phyloP scores from a whole-genome alignment of 2,888 invertebrate genomes.

The Venustoraphidia nigricollis region DNA sequence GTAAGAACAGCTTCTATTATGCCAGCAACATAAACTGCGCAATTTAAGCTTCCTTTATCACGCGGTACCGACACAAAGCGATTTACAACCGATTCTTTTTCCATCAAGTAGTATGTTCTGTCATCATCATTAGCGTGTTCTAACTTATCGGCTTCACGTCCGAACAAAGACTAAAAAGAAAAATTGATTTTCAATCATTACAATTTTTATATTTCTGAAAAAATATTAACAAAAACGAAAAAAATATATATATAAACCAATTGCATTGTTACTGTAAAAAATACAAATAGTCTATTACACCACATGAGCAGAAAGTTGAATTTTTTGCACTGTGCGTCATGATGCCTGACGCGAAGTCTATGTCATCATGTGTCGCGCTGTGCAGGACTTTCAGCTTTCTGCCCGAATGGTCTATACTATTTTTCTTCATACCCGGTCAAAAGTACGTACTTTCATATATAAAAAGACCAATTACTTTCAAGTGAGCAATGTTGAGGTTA shows the following conservation, averaged over 20 bases:
- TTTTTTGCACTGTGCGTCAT: too few species aligned
- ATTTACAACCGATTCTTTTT: constrained; percentile 92
- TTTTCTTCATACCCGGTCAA: too few species aligned
- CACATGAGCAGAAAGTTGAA: too few species aligned
- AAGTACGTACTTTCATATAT: too few species aligned
- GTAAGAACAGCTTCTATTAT: constrained; percentile 93
- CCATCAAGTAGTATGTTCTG: constrained; percentile 94
- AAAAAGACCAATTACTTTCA: too few species aligned
- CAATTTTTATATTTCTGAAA: constrained; percentile 1
- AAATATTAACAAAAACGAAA: background rate
- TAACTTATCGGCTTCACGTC: constrained; percentile 94
- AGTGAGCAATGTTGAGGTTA: too few species aligned
- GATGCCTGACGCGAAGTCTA: too few species aligned
- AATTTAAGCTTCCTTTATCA: constrained; percentile 93
- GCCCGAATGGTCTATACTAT: too few species aligned
- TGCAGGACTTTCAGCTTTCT: too few species aligned
- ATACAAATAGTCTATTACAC: too few species aligned
- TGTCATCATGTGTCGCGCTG: too few species aligned
- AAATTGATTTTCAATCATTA: constrained; percentile 5
- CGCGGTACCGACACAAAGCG: constrained; percentile 95
- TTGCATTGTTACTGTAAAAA: background rate
- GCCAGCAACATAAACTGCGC: constrained; percentile 96
- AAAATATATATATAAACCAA: background rate
- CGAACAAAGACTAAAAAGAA: constrained; percentile 68
- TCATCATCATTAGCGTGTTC: constrained; percentile 99